phyloP scores from a whole-genome alignment of 1,140 invertebrate genomes.

The Ylistrum balloti region DNA sequence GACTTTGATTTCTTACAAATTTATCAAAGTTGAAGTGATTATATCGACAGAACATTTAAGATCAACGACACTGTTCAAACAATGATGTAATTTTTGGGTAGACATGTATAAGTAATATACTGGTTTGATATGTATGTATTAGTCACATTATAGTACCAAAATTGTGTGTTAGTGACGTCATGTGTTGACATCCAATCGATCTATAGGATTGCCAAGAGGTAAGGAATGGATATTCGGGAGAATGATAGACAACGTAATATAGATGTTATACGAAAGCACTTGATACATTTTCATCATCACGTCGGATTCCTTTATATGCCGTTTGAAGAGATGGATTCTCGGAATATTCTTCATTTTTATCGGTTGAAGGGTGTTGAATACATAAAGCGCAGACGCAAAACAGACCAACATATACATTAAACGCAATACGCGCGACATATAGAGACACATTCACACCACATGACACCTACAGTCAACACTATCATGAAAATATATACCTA shows the following conservation, averaged over 20 bases:
- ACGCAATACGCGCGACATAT: not conserved
- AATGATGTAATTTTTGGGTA: not conserved
- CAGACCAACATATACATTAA: not conserved
- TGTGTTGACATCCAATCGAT: not conserved
- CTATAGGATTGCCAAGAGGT: not conserved
- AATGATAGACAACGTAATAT: not conserved
- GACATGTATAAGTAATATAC: not conserved
- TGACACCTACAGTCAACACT: not conserved
- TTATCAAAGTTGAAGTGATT: no score
- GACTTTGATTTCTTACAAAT: no score
- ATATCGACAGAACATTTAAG: no score
- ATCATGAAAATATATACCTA: not conserved
- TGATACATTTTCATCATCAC: not conserved
- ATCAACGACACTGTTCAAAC: no score
- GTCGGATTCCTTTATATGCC: not conserved
- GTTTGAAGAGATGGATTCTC: not conserved
- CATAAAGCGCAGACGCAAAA: not conserved
- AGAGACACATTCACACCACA: not conserved
- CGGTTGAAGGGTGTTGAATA: not conserved
- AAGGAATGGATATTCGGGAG: not conserved
- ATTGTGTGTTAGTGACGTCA: not conserved
- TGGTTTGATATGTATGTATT: not conserved
- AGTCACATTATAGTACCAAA: not conserved
- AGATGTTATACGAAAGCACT: constrained; percentile 14
- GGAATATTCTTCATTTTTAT: not conserved